Percentiles rank a stretch among this genome's conserved stretches.
Evolutionary conservation across 2,888 invertebrate genomes (phyloP).

Genomic region (Drepana falcataria): DNA sequence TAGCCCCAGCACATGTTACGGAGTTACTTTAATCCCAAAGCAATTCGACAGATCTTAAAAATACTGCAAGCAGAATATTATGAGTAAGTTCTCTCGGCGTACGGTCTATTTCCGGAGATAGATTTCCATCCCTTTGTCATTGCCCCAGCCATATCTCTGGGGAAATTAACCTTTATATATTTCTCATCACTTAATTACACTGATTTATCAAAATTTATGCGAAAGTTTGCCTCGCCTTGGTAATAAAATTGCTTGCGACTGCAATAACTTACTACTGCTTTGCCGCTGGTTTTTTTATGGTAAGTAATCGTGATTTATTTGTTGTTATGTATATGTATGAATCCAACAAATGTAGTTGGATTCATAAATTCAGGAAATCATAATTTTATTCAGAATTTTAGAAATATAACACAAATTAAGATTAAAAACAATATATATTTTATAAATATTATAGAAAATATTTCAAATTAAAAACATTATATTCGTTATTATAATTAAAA

Average conservation of each 20-base stretch:
- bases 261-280: neutral
- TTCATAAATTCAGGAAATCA: too few species aligned
- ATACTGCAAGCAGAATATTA: too few species aligned
- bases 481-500: too few species aligned
- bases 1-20: too few species aligned
- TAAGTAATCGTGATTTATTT: neutral
- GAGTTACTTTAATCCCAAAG: too few species aligned
- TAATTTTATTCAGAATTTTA: too few species aligned
- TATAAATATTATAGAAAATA: too few species aligned
- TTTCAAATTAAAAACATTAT: too few species aligned
- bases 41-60: too few species aligned
- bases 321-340: neutral
- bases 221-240: conserved; percentile 2
- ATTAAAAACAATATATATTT: too few species aligned
- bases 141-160: conserved; percentile 27
- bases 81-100: neutral
- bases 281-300: neutral
- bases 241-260: conserved; percentile 5
- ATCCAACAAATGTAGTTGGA: neutral
- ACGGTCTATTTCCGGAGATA: conserved; percentile 16
- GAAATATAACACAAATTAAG: too few species aligned
- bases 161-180: conserved; percentile 42
- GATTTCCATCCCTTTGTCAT: conserved; percentile 31
- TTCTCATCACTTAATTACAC: conserved; percentile 21
- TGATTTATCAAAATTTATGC: conserved; percentile 26